Percentiles rank a stretch among this genome's conserved stretches.
These are phyloP conservation scores for Chelmon rostratus DNA, from an alignment of 2,797 vertebrate species.

Conservation along the genomic window DNA sequence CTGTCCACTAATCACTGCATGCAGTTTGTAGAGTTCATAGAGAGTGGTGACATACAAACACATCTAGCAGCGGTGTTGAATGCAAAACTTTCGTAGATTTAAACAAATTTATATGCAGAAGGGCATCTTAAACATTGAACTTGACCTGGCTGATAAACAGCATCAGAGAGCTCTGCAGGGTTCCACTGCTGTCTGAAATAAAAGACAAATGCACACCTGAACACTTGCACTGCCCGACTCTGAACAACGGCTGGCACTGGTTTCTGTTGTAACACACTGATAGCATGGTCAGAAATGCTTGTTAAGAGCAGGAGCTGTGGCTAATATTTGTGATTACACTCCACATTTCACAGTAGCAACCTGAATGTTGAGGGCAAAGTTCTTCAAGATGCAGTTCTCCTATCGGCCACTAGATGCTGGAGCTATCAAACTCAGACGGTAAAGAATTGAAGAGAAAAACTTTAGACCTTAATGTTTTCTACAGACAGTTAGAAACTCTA, in stretches of 20 bases:
- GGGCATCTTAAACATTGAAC: background rate
- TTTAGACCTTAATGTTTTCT: background rate
- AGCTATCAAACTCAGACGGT: background rate
- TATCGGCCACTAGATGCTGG: constrained; percentile 26
- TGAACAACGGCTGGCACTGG: background rate
- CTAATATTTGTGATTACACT: background rate
- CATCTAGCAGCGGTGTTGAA: background rate
- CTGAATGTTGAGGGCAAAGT: background rate
- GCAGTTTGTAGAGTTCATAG: background rate
- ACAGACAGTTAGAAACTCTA: background rate
- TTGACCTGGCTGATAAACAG: background rate
- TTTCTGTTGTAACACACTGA: background rate
- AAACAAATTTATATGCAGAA: background rate
- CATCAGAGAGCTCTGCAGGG: background rate
- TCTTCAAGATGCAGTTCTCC: background rate
- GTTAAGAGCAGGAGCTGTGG: background rate
- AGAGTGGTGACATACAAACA: background rate
- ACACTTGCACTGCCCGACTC: background rate
- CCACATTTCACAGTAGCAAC: background rate
- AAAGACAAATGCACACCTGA: background rate
- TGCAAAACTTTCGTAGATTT: background rate
- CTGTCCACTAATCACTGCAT: constrained; percentile 10
- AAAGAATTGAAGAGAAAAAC: background rate
- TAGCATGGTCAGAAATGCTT: background rate
- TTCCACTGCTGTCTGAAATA: background rate